Evolutionary conservation across 2,797 vertebrate species (phyloP).

Genomic region (Acridotheres tristis): DNA sequence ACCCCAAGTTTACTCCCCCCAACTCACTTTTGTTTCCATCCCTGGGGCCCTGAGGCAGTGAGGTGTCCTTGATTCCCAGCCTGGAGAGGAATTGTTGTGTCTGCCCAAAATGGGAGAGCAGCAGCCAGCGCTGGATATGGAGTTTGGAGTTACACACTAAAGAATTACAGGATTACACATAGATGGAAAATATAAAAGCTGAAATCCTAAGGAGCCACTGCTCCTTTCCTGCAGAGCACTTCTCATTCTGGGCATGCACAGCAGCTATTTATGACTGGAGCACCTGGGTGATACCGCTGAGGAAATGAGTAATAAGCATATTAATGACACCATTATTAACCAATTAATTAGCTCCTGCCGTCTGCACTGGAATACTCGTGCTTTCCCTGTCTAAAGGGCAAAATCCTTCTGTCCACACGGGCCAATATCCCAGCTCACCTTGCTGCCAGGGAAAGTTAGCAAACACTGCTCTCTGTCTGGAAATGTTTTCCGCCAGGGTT

Average conservation of each 20-base stretch:
- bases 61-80: background rate
- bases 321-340: conserved; percentile 32
- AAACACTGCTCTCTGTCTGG: background rate
- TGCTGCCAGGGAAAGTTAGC: background rate
- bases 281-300: background rate
- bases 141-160: background rate
- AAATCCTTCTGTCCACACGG: background rate
- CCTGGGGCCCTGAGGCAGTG: background rate
- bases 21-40: background rate
- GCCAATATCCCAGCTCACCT: background rate
- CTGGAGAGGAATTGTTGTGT: background rate
- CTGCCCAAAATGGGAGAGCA: background rate
- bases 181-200: accelerated
- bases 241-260: background rate
- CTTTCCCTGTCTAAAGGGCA: background rate
- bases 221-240: background rate
- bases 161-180: background rate
- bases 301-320: conserved; percentile 26
- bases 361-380: background rate
- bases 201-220: background rate
- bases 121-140: background rate
- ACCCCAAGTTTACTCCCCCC: background rate
- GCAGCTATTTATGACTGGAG: background rate
- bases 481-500: background rate
- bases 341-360: conserved; percentile 35